phyloP scores from a whole-genome alignment of 2,888 invertebrate genomes.

The Choristoneura rosaceana region DNA sequence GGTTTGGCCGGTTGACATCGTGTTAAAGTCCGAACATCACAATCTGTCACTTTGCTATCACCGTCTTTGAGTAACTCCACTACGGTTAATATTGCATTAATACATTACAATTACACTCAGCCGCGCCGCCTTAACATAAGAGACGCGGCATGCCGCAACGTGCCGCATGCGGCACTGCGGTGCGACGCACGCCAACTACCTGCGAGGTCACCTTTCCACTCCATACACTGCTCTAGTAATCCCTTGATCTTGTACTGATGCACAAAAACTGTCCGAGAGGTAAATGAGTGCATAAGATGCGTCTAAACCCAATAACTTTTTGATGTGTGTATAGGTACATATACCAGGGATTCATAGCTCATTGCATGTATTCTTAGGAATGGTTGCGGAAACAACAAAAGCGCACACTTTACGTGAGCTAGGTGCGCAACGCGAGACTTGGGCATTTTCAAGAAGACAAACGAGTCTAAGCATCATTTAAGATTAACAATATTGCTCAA shows the following conservation, averaged over 20 bases:
- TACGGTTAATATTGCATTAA: constrained; percentile 63
- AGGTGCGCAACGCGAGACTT: constrained; percentile 33
- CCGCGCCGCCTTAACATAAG: constrained; percentile 69
- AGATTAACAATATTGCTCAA: constrained; percentile 54
- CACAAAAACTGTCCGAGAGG: background rate
- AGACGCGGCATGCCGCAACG: constrained; percentile 47
- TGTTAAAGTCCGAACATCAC: constrained; percentile 49
- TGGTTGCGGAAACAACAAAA: constrained; percentile 24
- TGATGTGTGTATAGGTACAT: background rate
- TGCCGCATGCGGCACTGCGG: constrained; percentile 44
- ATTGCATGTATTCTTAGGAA: constrained; percentile 28
- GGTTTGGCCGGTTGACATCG: constrained; percentile 54
- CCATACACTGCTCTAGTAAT: background rate
- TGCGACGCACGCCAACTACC: constrained; percentile 33
- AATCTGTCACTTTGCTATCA: constrained; percentile 74
- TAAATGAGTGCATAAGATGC: background rate
- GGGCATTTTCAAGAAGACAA: constrained; percentile 14
- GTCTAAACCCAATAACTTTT: background rate
- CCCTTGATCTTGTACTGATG: background rate
- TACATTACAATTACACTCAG: constrained; percentile 54
- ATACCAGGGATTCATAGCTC: background rate
- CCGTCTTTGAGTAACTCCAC: constrained; percentile 54
- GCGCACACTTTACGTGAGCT: constrained; percentile 26
- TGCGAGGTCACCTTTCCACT: constrained; percentile 33
- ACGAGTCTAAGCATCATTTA: constrained; percentile 15